phyloP scores from a whole-genome alignment of 2,797 vertebrate genomes.

The Hipposideros larvatus region DNA sequence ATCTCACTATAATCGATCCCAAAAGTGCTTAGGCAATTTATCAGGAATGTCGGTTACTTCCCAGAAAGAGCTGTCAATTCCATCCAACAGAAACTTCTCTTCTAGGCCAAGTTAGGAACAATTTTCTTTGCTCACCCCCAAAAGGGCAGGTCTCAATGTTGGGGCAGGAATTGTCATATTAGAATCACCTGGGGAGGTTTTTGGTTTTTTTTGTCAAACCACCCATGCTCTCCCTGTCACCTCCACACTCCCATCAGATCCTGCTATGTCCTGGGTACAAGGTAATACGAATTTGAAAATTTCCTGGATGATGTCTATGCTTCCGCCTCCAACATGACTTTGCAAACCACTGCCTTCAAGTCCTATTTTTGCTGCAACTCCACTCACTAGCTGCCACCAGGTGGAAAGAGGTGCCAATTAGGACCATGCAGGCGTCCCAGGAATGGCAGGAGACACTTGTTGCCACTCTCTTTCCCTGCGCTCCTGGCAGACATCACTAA shows the following conservation, averaged over 20 bases:
- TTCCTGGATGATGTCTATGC: neutral
- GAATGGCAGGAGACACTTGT: no score
- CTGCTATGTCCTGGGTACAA: neutral
- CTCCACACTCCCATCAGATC: neutral
- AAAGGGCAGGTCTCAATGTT: neutral
- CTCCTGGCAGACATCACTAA: neutral
- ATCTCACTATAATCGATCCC: neutral
- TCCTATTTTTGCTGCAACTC: neutral
- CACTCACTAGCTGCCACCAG: neutral
- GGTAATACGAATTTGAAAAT: neutral
- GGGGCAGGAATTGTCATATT: neutral
- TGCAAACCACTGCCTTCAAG: neutral
- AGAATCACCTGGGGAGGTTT: neutral
- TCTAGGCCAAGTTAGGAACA: neutral
- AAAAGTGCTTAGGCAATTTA: neutral
- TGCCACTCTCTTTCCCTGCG: neutral
- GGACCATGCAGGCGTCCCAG: accelerated
- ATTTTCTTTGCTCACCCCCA: neutral
- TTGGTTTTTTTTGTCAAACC: neutral
- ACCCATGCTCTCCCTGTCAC: neutral
- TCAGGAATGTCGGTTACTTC: neutral
- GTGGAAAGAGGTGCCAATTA: neutral
- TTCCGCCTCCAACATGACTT: neutral
- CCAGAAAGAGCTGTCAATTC: neutral
- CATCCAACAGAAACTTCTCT: neutral